Evolutionary conservation across 2,113 vertebrate species (phyloP).

Genomic region (Capricornis sumatraensis): DNA sequence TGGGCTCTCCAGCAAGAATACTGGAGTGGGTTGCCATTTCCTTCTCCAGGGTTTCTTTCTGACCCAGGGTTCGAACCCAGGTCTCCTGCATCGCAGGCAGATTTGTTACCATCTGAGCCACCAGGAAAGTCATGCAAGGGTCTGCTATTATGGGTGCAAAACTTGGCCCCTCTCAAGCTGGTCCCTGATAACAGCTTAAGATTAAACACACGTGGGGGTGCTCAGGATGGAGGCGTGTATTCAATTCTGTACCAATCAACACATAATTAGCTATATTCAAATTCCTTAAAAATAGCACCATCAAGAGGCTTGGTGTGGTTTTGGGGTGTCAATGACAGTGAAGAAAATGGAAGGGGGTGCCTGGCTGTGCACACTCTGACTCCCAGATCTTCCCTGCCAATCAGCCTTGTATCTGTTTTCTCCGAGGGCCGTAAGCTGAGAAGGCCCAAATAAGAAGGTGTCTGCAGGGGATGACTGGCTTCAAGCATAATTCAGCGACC

Average conservation of each 20-base stretch:
- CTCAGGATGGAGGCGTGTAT: not conserved
- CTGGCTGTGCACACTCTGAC: accelerated
- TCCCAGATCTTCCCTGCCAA: not conserved
- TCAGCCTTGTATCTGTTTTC: not conserved
- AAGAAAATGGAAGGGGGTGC: not conserved
- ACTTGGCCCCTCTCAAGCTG: not conserved
- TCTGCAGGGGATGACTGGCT: not conserved
- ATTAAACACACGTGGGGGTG: accelerated
- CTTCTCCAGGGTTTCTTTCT: not conserved
- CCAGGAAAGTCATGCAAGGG: not conserved
- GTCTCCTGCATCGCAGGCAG: not conserved
- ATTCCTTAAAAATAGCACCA: not conserved
- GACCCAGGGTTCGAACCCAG: not conserved
- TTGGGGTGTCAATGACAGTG: not conserved
- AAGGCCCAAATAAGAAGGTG: not conserved
- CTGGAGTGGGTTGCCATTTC: not conserved
- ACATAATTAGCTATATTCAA: not conserved
- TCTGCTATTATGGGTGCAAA: not conserved
- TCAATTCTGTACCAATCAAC: not conserved
- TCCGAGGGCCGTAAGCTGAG: not conserved
- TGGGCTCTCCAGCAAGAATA: not conserved
- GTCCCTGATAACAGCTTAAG: not conserved
- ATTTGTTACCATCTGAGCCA: not conserved
- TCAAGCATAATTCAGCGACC: not conserved
- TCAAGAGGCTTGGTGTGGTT: not conserved